These are phyloP conservation scores for Imbricaverruca yamaguchii DNA, from an alignment of 2,888 invertebrate species.

Conservation along the genomic window DNA sequence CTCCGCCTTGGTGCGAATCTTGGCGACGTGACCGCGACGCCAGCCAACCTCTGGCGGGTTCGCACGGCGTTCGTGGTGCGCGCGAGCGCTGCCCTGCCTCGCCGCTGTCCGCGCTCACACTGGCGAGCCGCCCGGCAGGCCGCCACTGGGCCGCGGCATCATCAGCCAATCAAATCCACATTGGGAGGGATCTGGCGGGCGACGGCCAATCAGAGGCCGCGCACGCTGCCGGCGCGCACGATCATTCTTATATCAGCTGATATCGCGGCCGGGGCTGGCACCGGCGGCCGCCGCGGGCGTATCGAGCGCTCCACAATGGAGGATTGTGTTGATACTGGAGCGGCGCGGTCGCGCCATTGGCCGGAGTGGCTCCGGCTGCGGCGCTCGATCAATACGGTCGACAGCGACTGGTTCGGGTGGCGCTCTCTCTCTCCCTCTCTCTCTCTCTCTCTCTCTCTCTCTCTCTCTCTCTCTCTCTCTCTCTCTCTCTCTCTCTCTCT, in stretches of 20 bases:
- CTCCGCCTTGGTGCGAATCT: background rate
- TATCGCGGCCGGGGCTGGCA: background rate
- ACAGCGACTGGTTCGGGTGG: background rate
- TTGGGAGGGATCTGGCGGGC: background rate
- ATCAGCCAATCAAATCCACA: constrained; percentile 12
- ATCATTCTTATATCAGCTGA: constrained; percentile 18
- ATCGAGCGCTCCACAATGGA: background rate
- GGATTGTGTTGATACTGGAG: background rate
- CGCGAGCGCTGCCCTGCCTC: background rate
- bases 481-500: background rate
- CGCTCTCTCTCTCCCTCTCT: background rate
- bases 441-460: background rate
- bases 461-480: background rate
- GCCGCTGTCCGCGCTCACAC: background rate
- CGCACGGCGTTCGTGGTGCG: background rate
- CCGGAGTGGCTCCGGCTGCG: background rate
- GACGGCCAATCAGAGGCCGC: constrained; percentile 9
- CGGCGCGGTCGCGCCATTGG: background rate
- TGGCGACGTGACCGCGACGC: background rate
- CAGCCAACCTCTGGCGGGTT: background rate
- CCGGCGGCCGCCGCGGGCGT: background rate
- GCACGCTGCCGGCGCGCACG: constrained; percentile 3
- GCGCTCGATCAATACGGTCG: background rate
- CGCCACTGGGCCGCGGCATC: background rate
- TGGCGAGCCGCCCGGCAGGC: background rate